Evolutionary conservation across 2,113 vertebrate genomes (phyloP).

Genomic region (Lota lota): DNA sequence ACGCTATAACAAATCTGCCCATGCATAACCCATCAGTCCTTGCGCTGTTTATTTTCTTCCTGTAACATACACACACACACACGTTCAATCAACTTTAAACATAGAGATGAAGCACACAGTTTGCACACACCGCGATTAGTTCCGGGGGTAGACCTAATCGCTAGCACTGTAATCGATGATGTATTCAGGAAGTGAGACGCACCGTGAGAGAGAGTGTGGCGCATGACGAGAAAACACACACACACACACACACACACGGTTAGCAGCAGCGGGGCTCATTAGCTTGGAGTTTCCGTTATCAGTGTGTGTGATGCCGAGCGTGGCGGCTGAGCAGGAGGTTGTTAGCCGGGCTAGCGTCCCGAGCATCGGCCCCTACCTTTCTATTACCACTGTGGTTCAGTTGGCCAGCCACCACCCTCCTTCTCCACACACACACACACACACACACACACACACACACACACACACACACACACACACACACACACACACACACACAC

Average conservation of each 20-base stretch:
- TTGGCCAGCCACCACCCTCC: constrained; percentile 37
- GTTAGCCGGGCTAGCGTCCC: constrained; percentile 38
- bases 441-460: too few species aligned
- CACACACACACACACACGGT: neutral
- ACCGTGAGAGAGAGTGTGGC: too few species aligned
- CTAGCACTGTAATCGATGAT: too few species aligned
- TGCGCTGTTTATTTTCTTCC: neutral
- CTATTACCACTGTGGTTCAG: constrained; percentile 68
- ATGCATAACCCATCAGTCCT: neutral
- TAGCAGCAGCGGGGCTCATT: constrained; percentile 22
- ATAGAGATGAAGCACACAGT: too few species aligned
- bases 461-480: too few species aligned
- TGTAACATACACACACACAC: neutral
- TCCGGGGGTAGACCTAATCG: too few species aligned
- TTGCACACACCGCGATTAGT: too few species aligned
- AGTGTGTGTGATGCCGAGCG: constrained; percentile 19
- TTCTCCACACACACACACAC: constrained; percentile 7
- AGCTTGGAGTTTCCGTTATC: constrained; percentile 53
- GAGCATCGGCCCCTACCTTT: constrained; percentile 57
- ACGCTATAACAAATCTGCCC: neutral
- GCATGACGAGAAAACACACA: constrained; percentile 4
- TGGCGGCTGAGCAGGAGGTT: constrained; percentile 37
- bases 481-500: too few species aligned
- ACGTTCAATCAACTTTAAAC: neutral
- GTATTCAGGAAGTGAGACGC: too few species aligned